Base-by-base conservation (phyloP, 2,888 invertebrate species). In the Eupithecia pulchellata region DNA sequence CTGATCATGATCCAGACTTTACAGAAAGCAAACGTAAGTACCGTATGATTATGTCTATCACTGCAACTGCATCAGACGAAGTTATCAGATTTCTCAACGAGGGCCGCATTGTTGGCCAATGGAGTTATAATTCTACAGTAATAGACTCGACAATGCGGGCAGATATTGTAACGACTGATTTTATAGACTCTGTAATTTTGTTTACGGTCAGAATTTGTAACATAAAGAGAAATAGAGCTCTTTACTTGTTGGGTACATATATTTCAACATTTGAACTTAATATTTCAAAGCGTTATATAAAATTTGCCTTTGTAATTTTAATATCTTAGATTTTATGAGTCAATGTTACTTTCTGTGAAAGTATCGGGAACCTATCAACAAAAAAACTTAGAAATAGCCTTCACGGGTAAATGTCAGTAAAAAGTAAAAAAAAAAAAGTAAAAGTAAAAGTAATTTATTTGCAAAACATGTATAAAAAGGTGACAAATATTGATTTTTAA, bases 61-160 rank as follows among this genome's bases (percentile, higher is more conserved):
- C 2, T 29, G 32, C n/a, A 30, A 60, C 58, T 11, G n/a, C 29
- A 60, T 60, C 58, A 29, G 20, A 61, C 36, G 25, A 61, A 61
- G 34, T 1, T 25, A 36, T 61, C n/a, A 5, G 36, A 57, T 64
- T 64, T 66, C 27, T 55, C 30, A 68, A 65, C 69, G 69, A 72
- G 32, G 62, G 42, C 62, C n/a, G 47, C 65, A 61, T 57, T 61
- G 25, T 52, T 60, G 30, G n/a, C 68, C 71, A 72, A 75, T 75
- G 39, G 68, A 77, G 77, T 64, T 68, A 73, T 75, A 69, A 73
- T 70, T 71, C 65, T 66, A 25, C 52, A 74, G 67, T 67, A 29
- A 69, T 42, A 63, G 66, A 34, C 68, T n/a, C 42, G 60, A 52
- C 69, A 72, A 84, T 84, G 81, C 83, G 83, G 84, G 83, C 65